Conservation (phyloP, 2,113 vertebrate genomes). For the Colistium nudipinnis region DNA sequence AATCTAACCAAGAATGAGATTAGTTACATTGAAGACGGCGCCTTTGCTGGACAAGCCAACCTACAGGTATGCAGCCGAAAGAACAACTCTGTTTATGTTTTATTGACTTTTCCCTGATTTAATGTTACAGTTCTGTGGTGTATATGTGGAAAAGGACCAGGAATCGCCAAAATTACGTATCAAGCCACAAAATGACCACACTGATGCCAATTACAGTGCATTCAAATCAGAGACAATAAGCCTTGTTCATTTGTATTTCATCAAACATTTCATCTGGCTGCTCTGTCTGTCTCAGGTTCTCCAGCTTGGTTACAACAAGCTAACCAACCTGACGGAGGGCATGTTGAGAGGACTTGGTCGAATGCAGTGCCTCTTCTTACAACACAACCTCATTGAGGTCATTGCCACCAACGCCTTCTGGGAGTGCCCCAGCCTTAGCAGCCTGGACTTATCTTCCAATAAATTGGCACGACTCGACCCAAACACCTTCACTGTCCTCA, state of each 20-base stretch:
- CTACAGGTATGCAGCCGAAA: constrained; percentile 81
- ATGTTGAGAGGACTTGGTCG: constrained; percentile 94
- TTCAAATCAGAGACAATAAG: background rate
- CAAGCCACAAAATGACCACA: background rate
- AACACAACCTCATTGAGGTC: constrained; percentile 97
- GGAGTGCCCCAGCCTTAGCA: constrained; percentile 95
- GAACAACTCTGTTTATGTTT: background rate
- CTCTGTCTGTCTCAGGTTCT: constrained; percentile 80
- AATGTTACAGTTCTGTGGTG: too few relatives aligned
- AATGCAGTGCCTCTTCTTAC: constrained; percentile 96
- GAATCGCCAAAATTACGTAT: too few relatives aligned
- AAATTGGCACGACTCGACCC: constrained; percentile 91
- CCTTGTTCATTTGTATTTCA: background rate
- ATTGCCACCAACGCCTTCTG: constrained; percentile 93
- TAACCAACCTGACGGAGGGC: constrained; percentile 96
- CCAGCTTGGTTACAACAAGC: constrained; percentile 95
- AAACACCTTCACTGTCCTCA: constrained; percentile 88
- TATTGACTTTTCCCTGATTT: too few relatives aligned
- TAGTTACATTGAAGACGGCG: constrained; percentile 96
- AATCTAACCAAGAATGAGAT: constrained; percentile 99
- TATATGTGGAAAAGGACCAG: too few relatives aligned
- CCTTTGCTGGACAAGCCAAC: constrained; percentile 94
- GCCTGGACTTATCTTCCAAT: constrained; percentile 96
- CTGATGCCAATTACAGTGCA: background rate
- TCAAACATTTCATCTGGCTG: background rate